Evolutionary conservation across 2,888 invertebrate species (phyloP), one percentile per base, ranked within the genome.

Genomic region (Scelioninae gen. 2): DNA sequence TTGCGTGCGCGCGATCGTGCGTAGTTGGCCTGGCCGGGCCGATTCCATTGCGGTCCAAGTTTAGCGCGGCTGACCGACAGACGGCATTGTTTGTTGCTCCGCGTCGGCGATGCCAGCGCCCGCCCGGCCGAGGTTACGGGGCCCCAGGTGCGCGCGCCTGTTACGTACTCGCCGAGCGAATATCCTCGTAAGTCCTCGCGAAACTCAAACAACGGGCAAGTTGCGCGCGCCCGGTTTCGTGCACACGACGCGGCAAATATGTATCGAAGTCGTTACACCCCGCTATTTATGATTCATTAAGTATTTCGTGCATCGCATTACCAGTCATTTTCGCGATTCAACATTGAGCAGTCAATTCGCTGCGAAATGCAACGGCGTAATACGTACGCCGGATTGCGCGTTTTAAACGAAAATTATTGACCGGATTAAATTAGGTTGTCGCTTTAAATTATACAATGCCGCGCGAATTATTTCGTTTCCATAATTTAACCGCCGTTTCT

Each of bases 1-100:
- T 39, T 55, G 53, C 46, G 63, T 52, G 25, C 10, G 45, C 16
- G 63, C 37, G 15, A 70, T 63, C 33, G 70, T 72, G 65, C 67
- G 45, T 73, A 73, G 60, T 55, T 58, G n/a, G n/a, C n/a, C n/a
- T n/a, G 18, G 43, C 48, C n/a, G 61, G 67, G 35, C 55, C 68
- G 79, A 75, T 76, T 80, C 57, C 55, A 65, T 55, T 65, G 77
- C 35, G 73, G 76, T 76, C 79, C 81, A 82, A 82, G 79, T 82
- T 81, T 82, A 81, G 80, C 75, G 73, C 73, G 60, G 61, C 73
- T 77, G 75, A 79, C 79, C 80, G 78, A 73, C 78, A 80, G 78
- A 73, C 78, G 79, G 82, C 80, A 84, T 84, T 84, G 83, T 84
- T 84, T n/a, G 81, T 83, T 81, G 82, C 82, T 80, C 77, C 77